phyloP scores from a whole-genome alignment of 2,113 vertebrate species.

The Myodes glareolus region DNA sequence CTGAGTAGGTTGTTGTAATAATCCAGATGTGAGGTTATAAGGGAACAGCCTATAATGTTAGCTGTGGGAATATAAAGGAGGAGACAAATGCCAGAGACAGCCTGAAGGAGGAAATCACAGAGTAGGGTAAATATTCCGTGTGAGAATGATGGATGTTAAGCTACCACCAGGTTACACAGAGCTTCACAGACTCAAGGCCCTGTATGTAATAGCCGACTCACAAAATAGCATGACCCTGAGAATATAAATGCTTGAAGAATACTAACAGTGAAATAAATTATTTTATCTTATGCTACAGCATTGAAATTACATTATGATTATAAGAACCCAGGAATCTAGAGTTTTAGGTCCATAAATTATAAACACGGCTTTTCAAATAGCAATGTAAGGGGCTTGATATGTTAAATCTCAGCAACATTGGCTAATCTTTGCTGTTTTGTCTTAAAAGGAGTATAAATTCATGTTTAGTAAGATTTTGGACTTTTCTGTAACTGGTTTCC shows the following conservation, averaged over 20 bases:
- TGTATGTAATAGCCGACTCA: neutral
- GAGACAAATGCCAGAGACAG: constrained; percentile 74
- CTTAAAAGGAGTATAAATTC: neutral
- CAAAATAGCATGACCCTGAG: neutral
- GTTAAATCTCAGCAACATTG: neutral
- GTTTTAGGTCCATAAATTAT: constrained; percentile 10
- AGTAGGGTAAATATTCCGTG: constrained; percentile 22
- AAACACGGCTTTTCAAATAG: neutral
- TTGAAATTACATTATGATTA: neutral
- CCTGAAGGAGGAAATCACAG: constrained; percentile 61
- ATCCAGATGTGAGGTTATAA: constrained; percentile 67
- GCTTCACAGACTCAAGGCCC: neutral
- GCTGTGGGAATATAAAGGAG: constrained; percentile 63
- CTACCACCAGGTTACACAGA: neutral
- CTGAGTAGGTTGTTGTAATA: constrained; percentile 68
- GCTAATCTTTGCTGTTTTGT: neutral
- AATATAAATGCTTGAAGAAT: neutral
- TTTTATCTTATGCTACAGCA: neutral
- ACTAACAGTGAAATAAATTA: constrained; percentile 41
- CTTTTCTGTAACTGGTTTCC: constrained; percentile 37
- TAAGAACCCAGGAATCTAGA: neutral
- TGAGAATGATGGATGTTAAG: constrained; percentile 16
- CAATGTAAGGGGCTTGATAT: neutral
- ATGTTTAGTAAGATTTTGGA: constrained; percentile 10
- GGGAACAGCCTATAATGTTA: constrained; percentile 42